Conservation (phyloP, 92 coral and sea anemone genomes). For the Epizoanthus fatuus region DNA sequence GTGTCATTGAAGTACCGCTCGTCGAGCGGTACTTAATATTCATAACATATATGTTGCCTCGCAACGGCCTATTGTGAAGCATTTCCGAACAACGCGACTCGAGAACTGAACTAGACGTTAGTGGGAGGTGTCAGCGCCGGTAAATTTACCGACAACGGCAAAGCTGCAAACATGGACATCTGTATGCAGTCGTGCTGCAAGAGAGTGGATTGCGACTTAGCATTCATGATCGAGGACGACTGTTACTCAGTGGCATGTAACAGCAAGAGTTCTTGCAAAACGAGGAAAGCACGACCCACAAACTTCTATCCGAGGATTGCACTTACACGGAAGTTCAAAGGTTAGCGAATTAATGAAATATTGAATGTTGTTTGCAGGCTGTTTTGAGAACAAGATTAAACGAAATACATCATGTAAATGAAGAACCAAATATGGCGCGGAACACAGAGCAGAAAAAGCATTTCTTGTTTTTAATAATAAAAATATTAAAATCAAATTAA, state of each 20-base stretch:
- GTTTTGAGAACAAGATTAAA: too few species aligned
- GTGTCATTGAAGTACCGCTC: too few species aligned
- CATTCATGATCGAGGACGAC: constrained; percentile 96
- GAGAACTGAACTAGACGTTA: constrained; percentile 94
- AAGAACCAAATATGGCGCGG: too few species aligned
- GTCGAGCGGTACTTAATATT: too few species aligned
- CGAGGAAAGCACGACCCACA: constrained; percentile 91
- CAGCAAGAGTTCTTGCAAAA: constrained; percentile 79
- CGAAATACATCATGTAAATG: too few species aligned
- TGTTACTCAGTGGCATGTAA: constrained; percentile 94
- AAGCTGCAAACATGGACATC: constrained; percentile 87
- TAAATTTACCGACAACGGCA: constrained; percentile 93
- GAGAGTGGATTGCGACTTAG: constrained; percentile 88
- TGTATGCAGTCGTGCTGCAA: constrained; percentile 99
- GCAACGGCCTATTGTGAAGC: too few species aligned
- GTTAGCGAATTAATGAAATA: constrained; percentile 27
- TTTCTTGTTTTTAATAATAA: too few species aligned
- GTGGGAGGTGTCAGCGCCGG: constrained; percentile 97
- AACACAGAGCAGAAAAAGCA: too few species aligned
- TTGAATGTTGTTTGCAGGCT: too few species aligned
- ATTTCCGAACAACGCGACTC: too few species aligned
- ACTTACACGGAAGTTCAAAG: constrained; percentile 71
- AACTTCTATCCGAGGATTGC: constrained; percentile 91
- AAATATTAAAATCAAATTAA: too few species aligned
- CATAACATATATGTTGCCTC: too few species aligned